phyloP scores from a whole-genome alignment of 2,797 vertebrate species.

The Uromys caudimaculatus region DNA sequence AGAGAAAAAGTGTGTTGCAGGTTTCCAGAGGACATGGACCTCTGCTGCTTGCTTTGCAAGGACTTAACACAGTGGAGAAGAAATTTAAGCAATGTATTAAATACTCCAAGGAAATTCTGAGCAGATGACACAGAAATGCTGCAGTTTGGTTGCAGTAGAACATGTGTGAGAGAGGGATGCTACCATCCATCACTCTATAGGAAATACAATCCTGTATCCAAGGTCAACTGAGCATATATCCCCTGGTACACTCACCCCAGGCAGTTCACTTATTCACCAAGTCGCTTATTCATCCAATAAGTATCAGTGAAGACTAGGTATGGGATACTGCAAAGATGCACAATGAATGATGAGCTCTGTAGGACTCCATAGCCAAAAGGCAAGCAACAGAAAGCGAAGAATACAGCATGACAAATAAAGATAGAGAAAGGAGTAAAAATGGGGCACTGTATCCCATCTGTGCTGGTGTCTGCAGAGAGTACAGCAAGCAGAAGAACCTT shows the following conservation, averaged over 20 bases:
- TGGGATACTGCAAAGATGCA: neutral
- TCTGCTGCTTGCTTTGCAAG: neutral
- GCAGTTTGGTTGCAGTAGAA: neutral
- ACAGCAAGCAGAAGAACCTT: too few relatives aligned
- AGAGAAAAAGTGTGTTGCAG: neutral
- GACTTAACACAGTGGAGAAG: neutral
- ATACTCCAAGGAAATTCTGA: slow-evolving; percentile 1
- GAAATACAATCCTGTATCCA: neutral
- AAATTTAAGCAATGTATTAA: neutral
- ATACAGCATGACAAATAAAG: neutral
- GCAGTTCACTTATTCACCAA: neutral
- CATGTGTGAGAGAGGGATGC: neutral
- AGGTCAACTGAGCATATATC: neutral
- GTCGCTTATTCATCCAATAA: neutral
- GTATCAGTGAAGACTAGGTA: neutral
- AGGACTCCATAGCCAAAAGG: neutral
- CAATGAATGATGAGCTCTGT: neutral
- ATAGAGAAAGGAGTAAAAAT: neutral
- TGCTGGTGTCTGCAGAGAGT: too few relatives aligned
- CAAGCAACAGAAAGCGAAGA: too few relatives aligned
- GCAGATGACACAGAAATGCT: neutral
- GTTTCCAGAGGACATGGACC: neutral
- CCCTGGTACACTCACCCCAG: neutral
- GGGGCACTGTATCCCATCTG: fast-evolving
- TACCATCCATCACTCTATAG: neutral